Evolutionary conservation across 1,140 invertebrate genomes (phyloP).

Genomic region (Polypedilum vanderplanki): DNA sequence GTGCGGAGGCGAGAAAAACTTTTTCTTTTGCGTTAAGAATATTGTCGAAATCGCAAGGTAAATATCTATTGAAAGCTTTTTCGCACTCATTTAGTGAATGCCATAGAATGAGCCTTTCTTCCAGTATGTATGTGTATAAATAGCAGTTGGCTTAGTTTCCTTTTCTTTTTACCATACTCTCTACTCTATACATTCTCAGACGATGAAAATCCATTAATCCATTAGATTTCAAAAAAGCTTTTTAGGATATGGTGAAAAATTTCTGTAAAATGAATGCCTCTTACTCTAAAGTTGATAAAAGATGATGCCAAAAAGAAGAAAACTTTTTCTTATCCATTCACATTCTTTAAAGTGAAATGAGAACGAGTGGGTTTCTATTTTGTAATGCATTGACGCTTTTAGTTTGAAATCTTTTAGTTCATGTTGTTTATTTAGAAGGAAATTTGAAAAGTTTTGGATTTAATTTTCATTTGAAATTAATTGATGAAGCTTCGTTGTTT

Average conservation of each 20-base stretch:
- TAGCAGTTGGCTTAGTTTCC: background rate
- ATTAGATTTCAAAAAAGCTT: constrained; percentile 14
- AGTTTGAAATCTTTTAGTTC: too few species aligned
- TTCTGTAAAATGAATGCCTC: background rate
- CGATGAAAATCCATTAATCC: constrained; percentile 12
- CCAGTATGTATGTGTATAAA: background rate
- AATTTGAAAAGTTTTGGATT: too few species aligned
- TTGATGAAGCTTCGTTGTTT: too few species aligned
- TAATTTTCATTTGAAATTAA: too few species aligned
- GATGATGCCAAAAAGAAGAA: background rate
- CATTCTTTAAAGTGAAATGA: too few species aligned
- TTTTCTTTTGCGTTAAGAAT: background rate
- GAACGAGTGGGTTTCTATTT: too few species aligned
- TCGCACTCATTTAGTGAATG: background rate
- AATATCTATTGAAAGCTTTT: background rate
- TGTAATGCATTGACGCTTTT: too few species aligned
- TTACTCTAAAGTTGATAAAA: background rate
- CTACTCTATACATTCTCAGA: background rate
- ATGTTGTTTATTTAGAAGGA: too few species aligned
- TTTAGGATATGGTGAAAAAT: background rate
- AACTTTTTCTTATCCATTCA: too few species aligned
- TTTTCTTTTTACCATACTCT: background rate
- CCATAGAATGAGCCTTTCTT: background rate
- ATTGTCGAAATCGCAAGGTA: background rate
- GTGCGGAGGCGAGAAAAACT: background rate